These are phyloP conservation scores for Anniella stebbinsi DNA, from an alignment of 2,797 vertebrate genomes.

Conservation along the genomic window DNA sequence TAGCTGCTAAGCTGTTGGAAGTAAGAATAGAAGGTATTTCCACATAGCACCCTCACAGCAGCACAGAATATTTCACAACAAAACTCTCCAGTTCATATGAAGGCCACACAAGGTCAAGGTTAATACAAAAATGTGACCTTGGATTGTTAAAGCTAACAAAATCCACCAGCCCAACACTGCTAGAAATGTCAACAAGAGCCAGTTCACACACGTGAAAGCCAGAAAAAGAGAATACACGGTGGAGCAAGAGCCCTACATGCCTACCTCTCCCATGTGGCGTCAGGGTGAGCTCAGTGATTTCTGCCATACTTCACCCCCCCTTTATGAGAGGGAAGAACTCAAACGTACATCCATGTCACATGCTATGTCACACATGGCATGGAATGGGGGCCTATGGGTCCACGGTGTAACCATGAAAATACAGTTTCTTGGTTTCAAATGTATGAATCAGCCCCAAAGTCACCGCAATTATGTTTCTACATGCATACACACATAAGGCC, in stretches of 20 bases:
- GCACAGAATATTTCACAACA: slow-evolving; percentile 66
- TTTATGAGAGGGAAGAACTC: too few species aligned
- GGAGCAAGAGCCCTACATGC: neutral
- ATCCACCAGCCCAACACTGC: neutral
- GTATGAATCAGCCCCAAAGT: neutral
- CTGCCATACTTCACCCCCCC: too few species aligned
- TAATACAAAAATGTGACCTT: neutral
- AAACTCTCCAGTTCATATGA: slow-evolving; percentile 65
- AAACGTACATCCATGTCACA: too few species aligned
- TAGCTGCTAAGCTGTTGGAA: slow-evolving; percentile 83
- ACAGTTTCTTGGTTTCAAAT: neutral
- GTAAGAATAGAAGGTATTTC: slow-evolving; percentile 78
- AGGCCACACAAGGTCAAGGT: slow-evolving; percentile 53
- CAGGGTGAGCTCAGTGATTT: neutral
- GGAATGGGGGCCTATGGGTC: neutral
- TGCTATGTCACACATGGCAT: neutral
- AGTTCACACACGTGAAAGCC: neutral
- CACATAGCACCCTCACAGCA: slow-evolving; percentile 68
- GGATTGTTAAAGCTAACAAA: neutral
- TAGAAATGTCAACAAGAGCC: neutral
- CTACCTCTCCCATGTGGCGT: neutral
- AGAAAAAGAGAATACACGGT: neutral
- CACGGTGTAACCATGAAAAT: neutral
- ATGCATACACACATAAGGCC: neutral
- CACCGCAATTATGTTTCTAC: neutral